Base-by-base conservation (phyloP, 1,140 invertebrate genomes). In the Musca domestica region DNA sequence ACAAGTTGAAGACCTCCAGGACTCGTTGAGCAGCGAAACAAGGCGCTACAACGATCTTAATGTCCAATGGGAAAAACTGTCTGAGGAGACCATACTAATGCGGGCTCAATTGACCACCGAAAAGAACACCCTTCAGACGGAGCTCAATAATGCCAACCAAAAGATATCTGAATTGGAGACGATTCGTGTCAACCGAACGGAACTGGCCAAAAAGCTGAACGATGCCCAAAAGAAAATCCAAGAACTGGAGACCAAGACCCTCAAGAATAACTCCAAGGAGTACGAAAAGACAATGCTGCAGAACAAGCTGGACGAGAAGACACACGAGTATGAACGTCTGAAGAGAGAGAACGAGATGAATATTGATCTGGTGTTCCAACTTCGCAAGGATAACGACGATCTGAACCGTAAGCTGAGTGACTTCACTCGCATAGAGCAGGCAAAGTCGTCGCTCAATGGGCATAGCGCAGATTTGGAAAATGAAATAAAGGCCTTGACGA, bases 361-460 rank as follows among this genome's bases (percentile, higher is more conserved):
- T 58, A 85, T 86, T 64, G 88, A 92, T 73, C 88, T 93, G 78
- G 83, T 91, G 65, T 86, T 90, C 63, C 87, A 88, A 71, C 78
- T 91, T 69, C 86, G 86, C 67, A 88, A 85, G 82, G 87, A 86
- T 89, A 89, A 91, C 74, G 94, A 96, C 69, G 94, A 94, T 72
- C 80, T 94, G 1, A 86, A 86, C 61, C 86, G 88, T 69, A 94
- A 94, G 82, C 75, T 95, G 10, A 92, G 92, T 73, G 94, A 96
- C 78, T 94, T 91, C 74, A 91, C 94, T 73, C 91, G 90, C 76
- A 90, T 95, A 2, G 88, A 88, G 12, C 94, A 94, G 82, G 86
- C 93, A 1, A 92, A 95, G 77, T 85, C 89, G 68, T 91, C 87
- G 65, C 86, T 92, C n/a, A 89, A 88, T 20, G 88, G 88, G 3